Conservation (phyloP, 2,113 vertebrate species). For the Zosterops lateralis region DNA sequence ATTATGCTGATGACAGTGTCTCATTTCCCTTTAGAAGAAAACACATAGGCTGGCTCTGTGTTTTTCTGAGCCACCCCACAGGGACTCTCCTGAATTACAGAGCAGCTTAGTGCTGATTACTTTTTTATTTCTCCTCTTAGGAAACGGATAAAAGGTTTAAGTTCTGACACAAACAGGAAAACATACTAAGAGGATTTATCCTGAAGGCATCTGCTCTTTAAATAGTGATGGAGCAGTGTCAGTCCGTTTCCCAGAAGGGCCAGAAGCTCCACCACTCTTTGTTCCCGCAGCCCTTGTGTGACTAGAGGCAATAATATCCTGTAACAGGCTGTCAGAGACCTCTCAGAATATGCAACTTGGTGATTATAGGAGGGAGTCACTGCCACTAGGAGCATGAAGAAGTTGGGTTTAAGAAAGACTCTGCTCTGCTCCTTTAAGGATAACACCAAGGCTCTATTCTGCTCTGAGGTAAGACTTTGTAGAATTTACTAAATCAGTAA, state of each 20-base stretch:
- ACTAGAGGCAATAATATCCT: conserved; percentile 33
- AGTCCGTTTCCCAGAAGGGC: conserved; percentile 22
- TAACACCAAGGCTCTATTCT: not conserved
- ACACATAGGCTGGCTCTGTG: not conserved
- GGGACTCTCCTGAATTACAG: conserved; percentile 16
- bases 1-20: not conserved
- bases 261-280: conserved; percentile 51
- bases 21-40: conserved; percentile 5
- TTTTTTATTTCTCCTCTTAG: conserved; percentile 67
- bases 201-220: conserved; percentile 68
- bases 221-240: conserved; percentile 60
- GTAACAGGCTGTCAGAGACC: not conserved
- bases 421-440: conserved; percentile 13
- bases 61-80: not conserved
- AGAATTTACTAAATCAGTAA: conserved; percentile 20
- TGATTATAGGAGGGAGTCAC: not conserved
- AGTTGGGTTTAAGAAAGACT: not conserved
- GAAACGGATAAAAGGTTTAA: conserved; percentile 72
- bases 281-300: conserved; percentile 1
- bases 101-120: conserved; percentile 18
- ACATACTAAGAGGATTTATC: conserved; percentile 66
- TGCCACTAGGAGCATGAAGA: conserved; percentile 2
- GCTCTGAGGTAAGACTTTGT: conserved; percentile 64
- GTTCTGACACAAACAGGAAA: conserved; percentile 79
- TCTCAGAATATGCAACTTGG: not conserved